phyloP scores from a whole-genome alignment of 2,113 vertebrate species.

The Alces alces region DNA sequence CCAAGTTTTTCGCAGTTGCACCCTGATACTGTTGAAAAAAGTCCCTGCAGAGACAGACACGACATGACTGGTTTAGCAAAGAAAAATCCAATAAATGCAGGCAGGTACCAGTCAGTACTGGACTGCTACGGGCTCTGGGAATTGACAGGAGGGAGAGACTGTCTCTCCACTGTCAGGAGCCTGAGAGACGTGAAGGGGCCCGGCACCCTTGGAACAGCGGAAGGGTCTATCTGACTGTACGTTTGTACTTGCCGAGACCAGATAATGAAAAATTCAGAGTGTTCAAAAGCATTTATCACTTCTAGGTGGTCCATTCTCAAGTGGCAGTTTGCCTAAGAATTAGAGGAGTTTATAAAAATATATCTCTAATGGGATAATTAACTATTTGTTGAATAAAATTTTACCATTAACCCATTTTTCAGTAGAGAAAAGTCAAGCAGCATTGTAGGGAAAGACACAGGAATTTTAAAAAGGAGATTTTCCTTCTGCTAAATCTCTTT shows the following conservation, averaged over 20 bases:
- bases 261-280: neutral
- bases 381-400: neutral
- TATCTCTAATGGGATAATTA: neutral
- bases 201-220: neutral
- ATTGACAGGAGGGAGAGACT: neutral
- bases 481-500: neutral
- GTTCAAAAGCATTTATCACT: neutral
- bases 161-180: neutral
- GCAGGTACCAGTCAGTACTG: neutral
- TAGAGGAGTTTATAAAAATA: neutral
- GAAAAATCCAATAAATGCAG: neutral
- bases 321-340: neutral
- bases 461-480: neutral
- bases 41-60: neutral
- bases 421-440: neutral
- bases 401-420: neutral
- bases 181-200: no score
- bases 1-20: neutral
- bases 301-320: neutral
- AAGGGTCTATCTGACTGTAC: neutral
- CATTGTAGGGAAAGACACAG: neutral
- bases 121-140: neutral
- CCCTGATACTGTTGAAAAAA: neutral
- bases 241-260: neutral
- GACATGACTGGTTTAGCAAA: neutral